A percentile compares a stretch with the other conserved stretches of the same genome.
Evolutionary conservation across 2,113 vertebrate genomes (phyloP).

Genomic region (Amblyornis subalaris): DNA sequence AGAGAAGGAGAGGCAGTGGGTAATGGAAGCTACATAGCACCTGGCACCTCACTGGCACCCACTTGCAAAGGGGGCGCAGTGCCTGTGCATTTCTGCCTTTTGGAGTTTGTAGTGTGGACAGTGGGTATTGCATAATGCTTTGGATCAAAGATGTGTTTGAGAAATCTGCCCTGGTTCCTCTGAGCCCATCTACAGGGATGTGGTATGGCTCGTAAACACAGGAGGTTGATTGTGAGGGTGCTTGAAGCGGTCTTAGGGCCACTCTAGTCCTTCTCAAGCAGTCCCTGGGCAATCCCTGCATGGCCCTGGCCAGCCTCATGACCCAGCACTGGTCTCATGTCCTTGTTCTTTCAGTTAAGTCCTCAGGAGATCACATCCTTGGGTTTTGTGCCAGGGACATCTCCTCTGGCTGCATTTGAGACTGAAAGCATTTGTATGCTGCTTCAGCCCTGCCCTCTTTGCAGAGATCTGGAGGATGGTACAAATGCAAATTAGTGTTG

Average conservation of each 20-base stretch:
- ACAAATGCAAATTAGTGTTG: neutral
- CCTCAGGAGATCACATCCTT: neutral
- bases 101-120: neutral
- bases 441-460: neutral
- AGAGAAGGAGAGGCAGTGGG: neutral
- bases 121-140: neutral
- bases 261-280: neutral
- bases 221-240: neutral
- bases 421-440: neutral
- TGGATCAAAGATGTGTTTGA: neutral
- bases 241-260: neutral
- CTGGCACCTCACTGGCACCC: neutral
- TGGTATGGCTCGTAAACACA: fast-evolving
- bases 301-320: neutral
- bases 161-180: neutral
- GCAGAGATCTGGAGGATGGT: neutral
- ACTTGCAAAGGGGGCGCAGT: neutral
- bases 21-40: neutral
- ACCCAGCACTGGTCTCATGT: fast-evolving
- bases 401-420: fast-evolving
- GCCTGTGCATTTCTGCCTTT: neutral
- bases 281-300: neutral
- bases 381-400: fast-evolving
- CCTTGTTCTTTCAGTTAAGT: neutral
- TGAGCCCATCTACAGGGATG: neutral